A percentile compares a stretch with the other conserved stretches of the same genome.
Evolutionary conservation across 2,888 invertebrate species (phyloP).

Genomic region (Spilarctia lutea): DNA sequence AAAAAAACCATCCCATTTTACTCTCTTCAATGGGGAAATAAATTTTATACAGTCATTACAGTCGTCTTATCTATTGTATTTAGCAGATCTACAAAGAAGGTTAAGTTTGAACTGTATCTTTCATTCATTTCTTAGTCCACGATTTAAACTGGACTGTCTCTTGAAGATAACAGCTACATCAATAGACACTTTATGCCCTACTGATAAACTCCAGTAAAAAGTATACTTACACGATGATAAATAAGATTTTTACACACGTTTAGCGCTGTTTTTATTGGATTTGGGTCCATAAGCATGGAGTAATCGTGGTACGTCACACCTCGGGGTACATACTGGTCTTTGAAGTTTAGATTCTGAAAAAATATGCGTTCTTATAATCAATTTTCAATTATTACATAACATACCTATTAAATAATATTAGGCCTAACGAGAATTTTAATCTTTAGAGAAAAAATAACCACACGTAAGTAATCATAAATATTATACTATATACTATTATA

Average conservation of each 20-base stretch:
- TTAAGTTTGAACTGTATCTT: neutral
- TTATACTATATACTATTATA: too few species aligned
- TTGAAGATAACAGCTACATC: neutral
- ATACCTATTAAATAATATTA: neutral
- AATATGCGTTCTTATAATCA: constrained; percentile 12
- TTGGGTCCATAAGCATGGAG: constrained; percentile 97
- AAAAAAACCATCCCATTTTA: too few species aligned
- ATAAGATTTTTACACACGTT: constrained; percentile 97
- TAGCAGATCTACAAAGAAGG: neutral
- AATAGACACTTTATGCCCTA: neutral
- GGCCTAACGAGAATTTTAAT: neutral
- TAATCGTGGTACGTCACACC: constrained; percentile 95
- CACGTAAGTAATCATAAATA: neutral
- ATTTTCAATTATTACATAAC: too few species aligned
- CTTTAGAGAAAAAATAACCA: neutral
- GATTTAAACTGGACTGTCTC: neutral
- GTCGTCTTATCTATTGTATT: neutral
- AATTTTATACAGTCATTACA: too few species aligned
- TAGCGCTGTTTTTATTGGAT: constrained; percentile 97
- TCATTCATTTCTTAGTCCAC: neutral
- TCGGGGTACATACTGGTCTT: constrained; percentile 92
- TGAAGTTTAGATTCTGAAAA: constrained; percentile 93
- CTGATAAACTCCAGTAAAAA: neutral
- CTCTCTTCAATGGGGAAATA: too few species aligned
- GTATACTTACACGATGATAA: constrained; percentile 90